A percentile compares a stretch with the other conserved stretches of the same genome.
Evolutionary conservation across 2,113 vertebrate genomes (phyloP).

Genomic region (Arvicanthis niloticus): DNA sequence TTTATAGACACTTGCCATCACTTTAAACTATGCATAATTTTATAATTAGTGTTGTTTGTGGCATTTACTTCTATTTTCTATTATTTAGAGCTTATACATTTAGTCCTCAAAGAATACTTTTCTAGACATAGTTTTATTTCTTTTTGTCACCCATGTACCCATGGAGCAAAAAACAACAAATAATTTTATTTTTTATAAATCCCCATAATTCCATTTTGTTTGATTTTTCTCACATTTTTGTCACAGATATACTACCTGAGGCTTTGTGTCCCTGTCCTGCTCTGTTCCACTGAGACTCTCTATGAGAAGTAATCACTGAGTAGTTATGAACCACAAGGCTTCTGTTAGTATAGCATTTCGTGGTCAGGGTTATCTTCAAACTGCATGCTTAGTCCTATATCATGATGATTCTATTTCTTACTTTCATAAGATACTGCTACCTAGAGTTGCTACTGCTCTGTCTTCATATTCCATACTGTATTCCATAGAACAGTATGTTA

Average conservation of each 20-base stretch:
- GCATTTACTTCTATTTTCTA: background rate
- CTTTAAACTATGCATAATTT: background rate
- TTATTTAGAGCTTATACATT: background rate
- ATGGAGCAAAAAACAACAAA: background rate
- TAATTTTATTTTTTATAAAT: background rate
- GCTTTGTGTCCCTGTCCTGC: background rate
- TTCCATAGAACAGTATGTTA: background rate
- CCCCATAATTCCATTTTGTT: background rate
- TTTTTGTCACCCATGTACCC: background rate
- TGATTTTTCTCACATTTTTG: background rate
- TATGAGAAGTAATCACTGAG: accelerated
- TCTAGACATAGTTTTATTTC: background rate
- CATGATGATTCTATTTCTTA: background rate
- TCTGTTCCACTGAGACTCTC: background rate
- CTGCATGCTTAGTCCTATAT: accelerated
- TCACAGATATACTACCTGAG: background rate
- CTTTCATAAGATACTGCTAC: background rate
- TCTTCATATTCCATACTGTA: background rate
- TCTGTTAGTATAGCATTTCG: accelerated
- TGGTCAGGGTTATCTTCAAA: no score
- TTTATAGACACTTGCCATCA: background rate
- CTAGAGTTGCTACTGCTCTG: background rate
- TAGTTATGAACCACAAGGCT: background rate
- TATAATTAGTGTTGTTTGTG: background rate
- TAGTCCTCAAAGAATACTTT: background rate